Percentiles rank a stretch among this genome's conserved stretches.
Conservation (phyloP, 1,140 invertebrate species). For the Yoshiicerus persimilis region DNA sequence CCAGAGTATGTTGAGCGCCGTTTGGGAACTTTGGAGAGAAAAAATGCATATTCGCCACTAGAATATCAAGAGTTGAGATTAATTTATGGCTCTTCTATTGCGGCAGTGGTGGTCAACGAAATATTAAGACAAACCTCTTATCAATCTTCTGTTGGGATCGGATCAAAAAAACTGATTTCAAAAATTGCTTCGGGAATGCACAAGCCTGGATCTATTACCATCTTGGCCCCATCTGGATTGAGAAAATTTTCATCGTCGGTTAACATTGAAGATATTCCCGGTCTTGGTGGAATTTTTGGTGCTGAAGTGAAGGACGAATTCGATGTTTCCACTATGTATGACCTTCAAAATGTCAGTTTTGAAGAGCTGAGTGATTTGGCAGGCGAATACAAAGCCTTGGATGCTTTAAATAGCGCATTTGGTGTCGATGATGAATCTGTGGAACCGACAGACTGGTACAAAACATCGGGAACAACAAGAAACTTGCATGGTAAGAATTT, state of each 20-base stretch:
- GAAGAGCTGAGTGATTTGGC: not conserved
- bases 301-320: not conserved
- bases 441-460: not conserved
- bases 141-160: not conserved
- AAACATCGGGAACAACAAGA: not conserved
- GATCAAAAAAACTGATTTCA: not conserved
- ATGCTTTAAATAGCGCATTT: not conserved
- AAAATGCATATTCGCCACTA: not conserved
- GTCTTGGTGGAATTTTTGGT: not conserved
- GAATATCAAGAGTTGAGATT: not conserved
- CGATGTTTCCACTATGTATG: not conserved
- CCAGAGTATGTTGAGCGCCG: not conserved
- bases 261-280: not conserved
- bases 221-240: not conserved
- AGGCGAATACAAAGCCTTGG: not conserved
- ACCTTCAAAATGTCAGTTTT: not conserved
- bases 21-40: not conserved
- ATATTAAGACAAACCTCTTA: not conserved
- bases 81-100: not conserved
- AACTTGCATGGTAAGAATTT: not conserved
- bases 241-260: not conserved
- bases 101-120: not conserved
- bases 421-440: not conserved
- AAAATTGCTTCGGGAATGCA: not conserved
- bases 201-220: not conserved